A percentile compares a stretch with the other conserved stretches of the same genome.
Conservation (phyloP, 1,140 invertebrate genomes). For the Tetramorium alpestre region DNA sequence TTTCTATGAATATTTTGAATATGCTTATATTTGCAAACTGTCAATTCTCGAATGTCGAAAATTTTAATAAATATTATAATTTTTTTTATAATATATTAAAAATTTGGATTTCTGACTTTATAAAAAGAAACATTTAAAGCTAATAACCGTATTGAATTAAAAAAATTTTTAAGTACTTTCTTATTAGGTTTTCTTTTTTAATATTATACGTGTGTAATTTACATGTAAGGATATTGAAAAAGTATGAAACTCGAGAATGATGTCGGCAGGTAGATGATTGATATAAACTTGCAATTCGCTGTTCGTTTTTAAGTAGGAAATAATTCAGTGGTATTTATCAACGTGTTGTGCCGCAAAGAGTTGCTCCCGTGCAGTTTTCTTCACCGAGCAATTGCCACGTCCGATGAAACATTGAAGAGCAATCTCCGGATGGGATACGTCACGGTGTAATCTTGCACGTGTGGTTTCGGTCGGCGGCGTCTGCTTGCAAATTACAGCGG, state of each 20-base stretch:
- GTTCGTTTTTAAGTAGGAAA: neutral
- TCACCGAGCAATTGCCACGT: neutral
- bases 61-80: neutral
- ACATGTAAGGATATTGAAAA: neutral
- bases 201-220: neutral
- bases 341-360: neutral
- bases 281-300: too few relatives aligned
- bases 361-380: neutral
- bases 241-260: neutral
- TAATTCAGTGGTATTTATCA: neutral
- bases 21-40: neutral
- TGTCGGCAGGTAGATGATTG: neutral
- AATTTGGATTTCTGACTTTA: neutral
- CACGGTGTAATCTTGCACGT: slow-evolving; percentile 42
- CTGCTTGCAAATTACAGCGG: slow-evolving; percentile 71
- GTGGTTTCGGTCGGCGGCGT: slow-evolving; percentile 18
- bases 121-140: neutral
- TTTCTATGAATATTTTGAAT: neutral
- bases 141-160: neutral
- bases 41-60: neutral
- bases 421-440: slow-evolving; percentile 4
- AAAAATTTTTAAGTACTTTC: neutral
- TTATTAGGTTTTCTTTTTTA: neutral
- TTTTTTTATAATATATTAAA: neutral
- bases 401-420: slow-evolving; percentile 19